Evolutionary conservation across 2,888 invertebrate species (phyloP).

Genomic region (Bibio marci): DNA sequence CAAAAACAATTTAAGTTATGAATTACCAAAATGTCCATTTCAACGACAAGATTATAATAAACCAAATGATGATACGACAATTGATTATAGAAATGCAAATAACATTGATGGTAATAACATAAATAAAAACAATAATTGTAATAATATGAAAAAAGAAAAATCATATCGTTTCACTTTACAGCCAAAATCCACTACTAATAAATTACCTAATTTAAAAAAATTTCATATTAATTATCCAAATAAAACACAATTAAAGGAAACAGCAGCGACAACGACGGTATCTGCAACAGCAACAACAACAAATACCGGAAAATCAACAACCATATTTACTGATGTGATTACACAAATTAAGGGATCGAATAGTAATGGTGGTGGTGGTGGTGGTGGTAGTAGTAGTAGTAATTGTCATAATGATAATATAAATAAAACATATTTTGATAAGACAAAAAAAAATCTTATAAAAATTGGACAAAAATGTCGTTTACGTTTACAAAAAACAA

Average conservation of each 20-base stretch:
- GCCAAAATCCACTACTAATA: not conserved
- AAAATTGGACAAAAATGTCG: conserved; percentile 25
- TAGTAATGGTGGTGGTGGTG: not conserved
- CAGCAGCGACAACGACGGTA: no score
- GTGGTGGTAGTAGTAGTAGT: no score
- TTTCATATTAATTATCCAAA: conserved; percentile 27
- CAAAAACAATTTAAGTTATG: conserved; percentile 12
- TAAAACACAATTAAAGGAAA: conserved; percentile 21
- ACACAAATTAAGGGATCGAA: conserved; percentile 4
- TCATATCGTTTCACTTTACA: not conserved
- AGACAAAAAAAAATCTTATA: conserved; percentile 23
- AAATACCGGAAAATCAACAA: not conserved
- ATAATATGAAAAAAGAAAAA: conserved; percentile 2
- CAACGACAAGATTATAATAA: conserved; percentile 22
- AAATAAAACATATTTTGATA: conserved; percentile 21
- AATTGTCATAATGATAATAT: no score
- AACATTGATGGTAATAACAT: not conserved
- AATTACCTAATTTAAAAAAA: conserved; percentile 17
- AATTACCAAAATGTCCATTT: conserved; percentile 21
- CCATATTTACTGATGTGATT: not conserved
- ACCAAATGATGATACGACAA: conserved; percentile 9
- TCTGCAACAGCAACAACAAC: no score
- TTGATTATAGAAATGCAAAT: conserved; percentile 5
- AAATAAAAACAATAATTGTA: conserved; percentile 4
- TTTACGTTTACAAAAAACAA: not conserved